phyloP scores from a whole-genome alignment of 1,140 invertebrate genomes.

The Heliothis virescens region DNA sequence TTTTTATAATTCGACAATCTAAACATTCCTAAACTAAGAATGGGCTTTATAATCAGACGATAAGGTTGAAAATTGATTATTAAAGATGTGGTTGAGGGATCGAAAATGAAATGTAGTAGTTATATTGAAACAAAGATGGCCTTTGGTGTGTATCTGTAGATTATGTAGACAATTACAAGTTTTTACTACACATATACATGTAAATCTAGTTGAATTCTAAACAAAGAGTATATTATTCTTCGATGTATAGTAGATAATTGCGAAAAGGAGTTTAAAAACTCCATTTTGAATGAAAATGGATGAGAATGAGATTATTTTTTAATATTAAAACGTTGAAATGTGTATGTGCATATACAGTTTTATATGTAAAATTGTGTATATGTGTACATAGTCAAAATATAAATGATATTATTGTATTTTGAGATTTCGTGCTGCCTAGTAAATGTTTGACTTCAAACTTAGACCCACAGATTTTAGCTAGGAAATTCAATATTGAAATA shows the following conservation, averaged over 20 bases:
- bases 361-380: background rate
- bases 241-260: constrained; percentile 40
- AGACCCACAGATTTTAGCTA: constrained; percentile 16
- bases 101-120: constrained; percentile 9
- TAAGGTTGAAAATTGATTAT: constrained; percentile 25
- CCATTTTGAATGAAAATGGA: background rate
- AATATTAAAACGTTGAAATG: background rate
- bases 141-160: constrained; percentile 35
- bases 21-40: constrained; percentile 39
- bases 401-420: constrained; percentile 25
- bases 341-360: constrained; percentile 4
- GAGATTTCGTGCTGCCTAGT: constrained; percentile 26
- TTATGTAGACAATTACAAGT: constrained; percentile 39
- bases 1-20: constrained; percentile 39
- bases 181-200: constrained; percentile 24
- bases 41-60: constrained; percentile 15
- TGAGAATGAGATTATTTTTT: constrained; percentile 38
- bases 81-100: constrained; percentile 17
- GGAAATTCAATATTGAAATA: constrained; percentile 3
- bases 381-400: background rate
- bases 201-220: constrained; percentile 40
- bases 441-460: constrained; percentile 22
- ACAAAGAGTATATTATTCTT: constrained; percentile 45
- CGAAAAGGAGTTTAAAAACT: constrained; percentile 14
- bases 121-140: constrained; percentile 31